Base-by-base conservation (phyloP, 2,888 invertebrate species). In the Chaitophorus viminalis region DNA sequence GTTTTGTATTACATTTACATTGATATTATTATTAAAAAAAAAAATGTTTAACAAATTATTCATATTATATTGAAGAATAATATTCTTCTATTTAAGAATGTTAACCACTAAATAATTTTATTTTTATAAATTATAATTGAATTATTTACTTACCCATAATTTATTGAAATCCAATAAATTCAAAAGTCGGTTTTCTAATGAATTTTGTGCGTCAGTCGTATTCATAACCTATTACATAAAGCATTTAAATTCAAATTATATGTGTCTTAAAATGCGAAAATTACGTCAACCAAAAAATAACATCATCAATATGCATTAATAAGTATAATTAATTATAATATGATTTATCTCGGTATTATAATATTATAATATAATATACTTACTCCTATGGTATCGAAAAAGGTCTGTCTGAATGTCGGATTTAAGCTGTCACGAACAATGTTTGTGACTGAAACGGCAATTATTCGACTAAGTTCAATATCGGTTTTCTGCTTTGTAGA, bases 351-450 rank as follows among this genome's bases (percentile, higher is more conserved):
- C 11, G 3, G 21, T 60, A 29, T 11, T 68, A 29, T 68, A 29
- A 68, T 29, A 65, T 65, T 65, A n/a, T 65, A 65, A 65, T 74
- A 4, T 33, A 21, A 74, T 18, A 8, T 81, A 8, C 31, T 33
- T 86, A 87, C 87, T 72, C 74, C 25, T 65, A 87, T 25, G 6
- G 65, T 60, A 33, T 79, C 60, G 31, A 87, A 81, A 46, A 81
- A 87, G n/a, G 33, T 72, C 65, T 65, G 87, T 81, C 87, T 54
- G 33, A 87, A 87, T 25, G 60, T 60, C 9, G 81, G 79, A 74
- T 87, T 87, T n/a, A 87, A 75, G 18, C 87, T 87, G 17, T 39
- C 14, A 18, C 87, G 74, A 3, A 74, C 79, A 8, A 87, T 87
- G 21, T 87, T 74, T 14, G 87, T 74, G 18, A 87, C 18, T 14